Evolutionary conservation across 2,113 vertebrate species (phyloP).

Genomic region (Copsychus sechellarum): DNA sequence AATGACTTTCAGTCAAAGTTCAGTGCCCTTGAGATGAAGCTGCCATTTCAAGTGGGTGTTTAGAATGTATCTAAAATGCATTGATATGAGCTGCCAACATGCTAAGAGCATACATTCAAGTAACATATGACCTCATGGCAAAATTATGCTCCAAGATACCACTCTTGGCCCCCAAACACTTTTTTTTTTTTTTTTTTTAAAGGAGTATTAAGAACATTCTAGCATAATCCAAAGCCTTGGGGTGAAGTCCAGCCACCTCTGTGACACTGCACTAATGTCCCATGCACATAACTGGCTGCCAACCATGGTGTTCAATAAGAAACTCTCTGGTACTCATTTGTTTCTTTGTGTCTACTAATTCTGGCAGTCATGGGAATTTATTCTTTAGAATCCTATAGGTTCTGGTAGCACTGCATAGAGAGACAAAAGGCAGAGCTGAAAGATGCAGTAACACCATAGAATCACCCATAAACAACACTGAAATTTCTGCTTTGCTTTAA

Average conservation of each 20-base stretch:
- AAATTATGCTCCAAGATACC: not conserved
- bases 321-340: not conserved
- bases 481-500: not conserved
- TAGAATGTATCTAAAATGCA: slow-evolving; percentile 35
- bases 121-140: not conserved
- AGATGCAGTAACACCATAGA: not conserved
- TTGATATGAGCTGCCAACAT: not conserved
- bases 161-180: not conserved
- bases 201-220: not conserved
- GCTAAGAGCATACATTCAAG: not conserved
- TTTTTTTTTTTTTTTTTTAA: not conserved
- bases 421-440: not conserved
- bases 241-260: not conserved
- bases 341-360: not conserved
- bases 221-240: not conserved
- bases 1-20: not conserved
- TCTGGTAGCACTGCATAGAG: not conserved
- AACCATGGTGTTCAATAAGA: accelerated
- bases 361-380: not conserved
- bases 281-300: not conserved
- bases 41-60: slow-evolving; percentile 20
- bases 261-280: not conserved
- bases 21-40: slow-evolving; percentile 30
- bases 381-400: not conserved
- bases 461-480: not conserved